Conservation (phyloP, 1,140 invertebrate species). For the Ceratina calcarata region DNA sequence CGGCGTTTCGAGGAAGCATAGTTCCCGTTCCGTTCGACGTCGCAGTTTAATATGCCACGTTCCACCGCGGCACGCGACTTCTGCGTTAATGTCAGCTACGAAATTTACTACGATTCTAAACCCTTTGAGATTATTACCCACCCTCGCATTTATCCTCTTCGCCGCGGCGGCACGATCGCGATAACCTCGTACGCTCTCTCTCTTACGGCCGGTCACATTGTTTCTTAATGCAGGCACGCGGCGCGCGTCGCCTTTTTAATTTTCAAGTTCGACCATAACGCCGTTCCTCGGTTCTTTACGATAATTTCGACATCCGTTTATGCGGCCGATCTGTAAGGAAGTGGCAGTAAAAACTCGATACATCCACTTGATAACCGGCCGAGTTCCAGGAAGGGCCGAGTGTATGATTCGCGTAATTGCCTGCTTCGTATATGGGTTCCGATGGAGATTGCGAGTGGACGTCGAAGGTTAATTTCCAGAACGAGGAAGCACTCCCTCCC, state of each 20-base stretch:
- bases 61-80: conserved; percentile 39
- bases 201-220: conserved; percentile 23
- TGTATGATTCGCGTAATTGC: conserved; percentile 13
- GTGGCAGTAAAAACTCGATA: conserved; percentile 3
- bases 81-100: conserved; percentile 45
- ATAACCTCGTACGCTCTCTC: conserved; percentile 5
- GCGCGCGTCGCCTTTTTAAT: conserved; percentile 29
- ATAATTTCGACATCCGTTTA: conserved; percentile 14
- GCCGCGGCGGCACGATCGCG: conserved; percentile 28
- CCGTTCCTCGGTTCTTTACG: background rate
- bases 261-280: conserved; percentile 21
- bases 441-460: background rate
- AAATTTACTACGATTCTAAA: conserved; percentile 50
- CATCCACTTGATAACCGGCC: background rate
- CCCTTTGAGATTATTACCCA: conserved; percentile 42
- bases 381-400: conserved; percentile 1
- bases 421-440: no score
- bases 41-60: conserved; percentile 29
- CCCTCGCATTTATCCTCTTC: conserved; percentile 34
- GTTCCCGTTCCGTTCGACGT: conserved; percentile 31
- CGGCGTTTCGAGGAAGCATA: background rate
- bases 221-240: conserved; percentile 31
- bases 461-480: conserved; percentile 47
- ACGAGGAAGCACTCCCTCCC: background rate
- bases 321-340: background rate